phyloP scores from a whole-genome alignment of 2,888 invertebrate species.

The Fabriciana adippe region DNA sequence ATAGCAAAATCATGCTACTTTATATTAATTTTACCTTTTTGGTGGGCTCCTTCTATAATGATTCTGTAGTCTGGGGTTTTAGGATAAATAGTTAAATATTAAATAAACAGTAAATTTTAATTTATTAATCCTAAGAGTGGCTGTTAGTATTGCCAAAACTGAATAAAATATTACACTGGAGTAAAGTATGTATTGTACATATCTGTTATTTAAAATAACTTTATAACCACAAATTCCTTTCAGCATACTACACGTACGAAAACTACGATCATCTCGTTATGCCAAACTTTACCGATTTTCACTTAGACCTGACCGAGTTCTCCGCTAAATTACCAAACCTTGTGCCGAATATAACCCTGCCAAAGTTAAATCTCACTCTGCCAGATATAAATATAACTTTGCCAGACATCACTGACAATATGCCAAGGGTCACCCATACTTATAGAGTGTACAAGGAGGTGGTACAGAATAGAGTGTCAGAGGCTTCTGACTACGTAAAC shows the following conservation, averaged over 20 bases:
- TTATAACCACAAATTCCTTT: constrained; percentile 17
- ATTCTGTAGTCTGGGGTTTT: no score
- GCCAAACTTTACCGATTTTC: constrained; percentile 76
- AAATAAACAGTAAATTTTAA: no score
- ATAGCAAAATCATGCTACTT: no score
- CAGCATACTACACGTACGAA: constrained; percentile 67
- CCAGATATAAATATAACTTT: constrained; percentile 51
- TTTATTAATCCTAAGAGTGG: no score
- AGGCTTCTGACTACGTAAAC: constrained; percentile 77
- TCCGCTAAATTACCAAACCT: constrained; percentile 54
- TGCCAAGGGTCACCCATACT: constrained; percentile 66
- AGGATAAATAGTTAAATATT: no score
- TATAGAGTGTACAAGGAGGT: constrained; percentile 73
- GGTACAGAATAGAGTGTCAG: constrained; percentile 74
- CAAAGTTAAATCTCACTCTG: constrained; percentile 49
- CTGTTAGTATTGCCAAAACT: no score
- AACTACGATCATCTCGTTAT: constrained; percentile 70
- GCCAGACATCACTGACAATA: constrained; percentile 56
- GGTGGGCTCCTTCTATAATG: no score
- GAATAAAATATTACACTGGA: no score
- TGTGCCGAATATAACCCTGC: constrained; percentile 56
- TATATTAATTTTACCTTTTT: no score
- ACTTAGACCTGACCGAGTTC: constrained; percentile 67
- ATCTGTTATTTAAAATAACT: neutral
- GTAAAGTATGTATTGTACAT: no score